Base-by-base conservation (phyloP, 37 sponge, comb jelly and placozoan genomes). In the Spongilla lacustris region DNA sequence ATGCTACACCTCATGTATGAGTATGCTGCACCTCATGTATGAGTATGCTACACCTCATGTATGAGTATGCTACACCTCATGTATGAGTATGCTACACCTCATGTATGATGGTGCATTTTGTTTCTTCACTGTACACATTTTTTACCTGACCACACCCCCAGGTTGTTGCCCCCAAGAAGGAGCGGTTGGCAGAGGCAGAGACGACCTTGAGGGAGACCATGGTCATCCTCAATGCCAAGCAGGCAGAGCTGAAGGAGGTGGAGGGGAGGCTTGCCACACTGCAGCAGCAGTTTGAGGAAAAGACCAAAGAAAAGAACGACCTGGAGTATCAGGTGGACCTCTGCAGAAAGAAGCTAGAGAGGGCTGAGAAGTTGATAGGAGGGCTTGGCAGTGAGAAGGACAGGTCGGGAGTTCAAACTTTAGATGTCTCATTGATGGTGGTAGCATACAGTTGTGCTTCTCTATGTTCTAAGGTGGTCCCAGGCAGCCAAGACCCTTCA, bases 151-250 rank as follows among this genome's bases (percentile, higher is more conserved):
- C 83, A 41, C 29, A n/a, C 11, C 24, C 71, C 22, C 36, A 91
- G 91, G 94, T 98, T 28, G 99, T 98, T 0, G 99, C 99, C 74
- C 99, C 99, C 4, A 98, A 98, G 93, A 98, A 98, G 79, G 93
- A 84, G 82, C 79, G 84, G n/a, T 87, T 98, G 69, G 86, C 84
- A 25, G 94, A 92, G 34, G 97, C 99, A 0, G 87, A 98, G 76
- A 68, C 81, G 49, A 80, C 85, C n/a, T 91, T 98, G 58, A 83
- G 74, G 31, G 96, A 93, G 76, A 97, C 96, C 9, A 93, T 98
- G 97, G 86, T 50, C 5, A 80, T 93, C 32, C 84, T 98, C 41
- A 91, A 96, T 21, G 86, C 91, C 36, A 98, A 98, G 84, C 89
- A 97, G 71, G 91, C 93, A 28, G 99, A 98, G 85, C 87, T 98